phyloP scores from a whole-genome alignment of 2,888 invertebrate species.

The Parochlus steinenii region DNA sequence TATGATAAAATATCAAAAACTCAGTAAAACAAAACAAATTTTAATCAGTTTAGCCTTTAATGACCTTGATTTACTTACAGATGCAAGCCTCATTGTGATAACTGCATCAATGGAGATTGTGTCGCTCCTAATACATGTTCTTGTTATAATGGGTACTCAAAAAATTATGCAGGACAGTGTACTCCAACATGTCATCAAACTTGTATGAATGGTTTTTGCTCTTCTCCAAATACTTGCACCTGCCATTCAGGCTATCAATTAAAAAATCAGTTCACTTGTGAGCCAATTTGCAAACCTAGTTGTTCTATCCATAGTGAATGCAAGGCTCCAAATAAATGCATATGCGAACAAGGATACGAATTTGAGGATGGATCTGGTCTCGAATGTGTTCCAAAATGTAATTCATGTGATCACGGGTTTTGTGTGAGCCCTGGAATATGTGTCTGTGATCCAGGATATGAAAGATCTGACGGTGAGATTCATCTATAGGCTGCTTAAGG shows the following conservation, averaged over 20 bases:
- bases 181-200: slow-evolving; percentile 48
- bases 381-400: too few species aligned
- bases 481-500: too few species aligned
- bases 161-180: slow-evolving; percentile 21
- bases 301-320: too few species aligned
- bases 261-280: neutral
- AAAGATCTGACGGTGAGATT: too few species aligned
- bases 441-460: slow-evolving; percentile 12
- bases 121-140: slow-evolving; percentile 40
- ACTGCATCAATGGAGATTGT: slow-evolving; percentile 37
- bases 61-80: too few species aligned
- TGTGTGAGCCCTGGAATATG: slow-evolving; percentile 20
- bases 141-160: slow-evolving; percentile 36
- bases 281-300: slow-evolving; percentile 4
- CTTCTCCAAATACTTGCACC: slow-evolving; percentile 42
- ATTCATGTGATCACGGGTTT: slow-evolving; percentile 17
- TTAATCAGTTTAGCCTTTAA: too few species aligned
- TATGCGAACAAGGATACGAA: slow-evolving; percentile 21
- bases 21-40: too few species aligned
- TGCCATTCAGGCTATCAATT: slow-evolving; percentile 36
- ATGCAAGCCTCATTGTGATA: slow-evolving; percentile 29
- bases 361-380: too few species aligned
- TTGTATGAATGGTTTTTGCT: slow-evolving; percentile 53
- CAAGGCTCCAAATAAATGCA: slow-evolving; percentile 21
- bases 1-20: too few species aligned